phyloP scores from a whole-genome alignment of 2,113 vertebrate genomes.

The Passer domesticus region DNA sequence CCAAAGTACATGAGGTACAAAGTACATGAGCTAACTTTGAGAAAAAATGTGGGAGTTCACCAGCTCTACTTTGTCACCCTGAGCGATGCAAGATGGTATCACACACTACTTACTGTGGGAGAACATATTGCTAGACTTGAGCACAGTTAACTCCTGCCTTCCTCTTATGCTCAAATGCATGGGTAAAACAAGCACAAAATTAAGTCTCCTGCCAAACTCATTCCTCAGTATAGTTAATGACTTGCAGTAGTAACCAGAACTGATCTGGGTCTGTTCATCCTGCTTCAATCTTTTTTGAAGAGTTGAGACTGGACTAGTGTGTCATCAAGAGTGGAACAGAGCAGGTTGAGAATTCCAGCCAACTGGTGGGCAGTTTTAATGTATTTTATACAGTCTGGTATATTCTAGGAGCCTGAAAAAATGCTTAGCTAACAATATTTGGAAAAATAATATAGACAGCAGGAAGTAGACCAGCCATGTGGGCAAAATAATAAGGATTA shows the following conservation, averaged over 20 bases:
- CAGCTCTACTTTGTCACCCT: neutral
- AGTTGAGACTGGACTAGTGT: neutral
- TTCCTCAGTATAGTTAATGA: neutral
- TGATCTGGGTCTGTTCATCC: neutral
- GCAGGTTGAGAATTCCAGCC: neutral
- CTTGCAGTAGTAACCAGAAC: neutral
- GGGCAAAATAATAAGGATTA: neutral
- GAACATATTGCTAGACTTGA: conserved; percentile 6
- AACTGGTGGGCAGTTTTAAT: neutral
- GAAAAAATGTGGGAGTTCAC: neutral
- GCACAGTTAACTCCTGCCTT: conserved; percentile 2
- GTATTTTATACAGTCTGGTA: neutral
- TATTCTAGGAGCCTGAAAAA: neutral
- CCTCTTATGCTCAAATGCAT: neutral
- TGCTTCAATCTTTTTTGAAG: neutral
- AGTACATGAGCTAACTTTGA: conserved; percentile 6
- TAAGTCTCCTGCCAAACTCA: neutral
- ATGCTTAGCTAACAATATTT: neutral
- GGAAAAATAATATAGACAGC: neutral
- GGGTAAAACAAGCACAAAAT: neutral
- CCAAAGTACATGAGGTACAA: neutral
- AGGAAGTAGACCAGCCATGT: neutral
- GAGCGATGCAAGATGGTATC: neutral
- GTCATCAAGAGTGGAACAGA: neutral
- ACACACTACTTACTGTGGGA: neutral